These are phyloP conservation scores for Brachypteracias leptosomus DNA, from an alignment of 2,113 vertebrate species.

Conservation along the genomic window DNA sequence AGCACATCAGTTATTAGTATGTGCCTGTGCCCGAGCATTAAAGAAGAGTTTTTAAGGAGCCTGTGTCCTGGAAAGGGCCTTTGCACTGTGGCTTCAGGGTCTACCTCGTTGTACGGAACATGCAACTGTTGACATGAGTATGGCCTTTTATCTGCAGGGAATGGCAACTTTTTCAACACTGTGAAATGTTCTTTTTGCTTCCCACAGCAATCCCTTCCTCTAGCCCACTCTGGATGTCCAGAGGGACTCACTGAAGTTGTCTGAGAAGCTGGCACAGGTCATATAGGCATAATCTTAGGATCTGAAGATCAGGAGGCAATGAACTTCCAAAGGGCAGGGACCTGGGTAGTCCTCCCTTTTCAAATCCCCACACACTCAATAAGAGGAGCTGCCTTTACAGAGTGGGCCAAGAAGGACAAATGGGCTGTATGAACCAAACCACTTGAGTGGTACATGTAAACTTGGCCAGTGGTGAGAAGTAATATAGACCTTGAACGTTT, in stretches of 20 bases:
- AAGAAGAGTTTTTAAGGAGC: neutral
- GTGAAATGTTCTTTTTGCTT: neutral
- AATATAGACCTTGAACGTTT: neutral
- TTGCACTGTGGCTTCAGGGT: neutral
- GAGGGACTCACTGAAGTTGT: neutral
- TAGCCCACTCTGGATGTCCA: neutral
- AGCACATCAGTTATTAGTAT: too few species aligned
- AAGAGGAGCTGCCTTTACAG: neutral
- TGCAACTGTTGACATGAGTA: neutral
- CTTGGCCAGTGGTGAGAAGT: neutral
- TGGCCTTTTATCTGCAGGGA: neutral
- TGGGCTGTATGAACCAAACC: neutral
- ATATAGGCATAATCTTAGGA: neutral
- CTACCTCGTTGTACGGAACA: neutral
- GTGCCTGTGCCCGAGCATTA: neutral
- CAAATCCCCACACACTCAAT: neutral
- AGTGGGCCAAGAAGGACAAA: neutral
- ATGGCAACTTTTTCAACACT: neutral
- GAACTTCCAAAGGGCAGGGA: neutral
- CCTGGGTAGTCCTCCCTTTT: fast-evolving
- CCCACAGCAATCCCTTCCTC: neutral
- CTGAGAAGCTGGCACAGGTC: neutral
- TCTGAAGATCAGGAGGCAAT: neutral
- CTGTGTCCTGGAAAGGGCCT: neutral
- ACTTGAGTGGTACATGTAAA: fast-evolving